Conservation (phyloP, 1,140 invertebrate species). For the Leptinotarsa defecta region DNA sequence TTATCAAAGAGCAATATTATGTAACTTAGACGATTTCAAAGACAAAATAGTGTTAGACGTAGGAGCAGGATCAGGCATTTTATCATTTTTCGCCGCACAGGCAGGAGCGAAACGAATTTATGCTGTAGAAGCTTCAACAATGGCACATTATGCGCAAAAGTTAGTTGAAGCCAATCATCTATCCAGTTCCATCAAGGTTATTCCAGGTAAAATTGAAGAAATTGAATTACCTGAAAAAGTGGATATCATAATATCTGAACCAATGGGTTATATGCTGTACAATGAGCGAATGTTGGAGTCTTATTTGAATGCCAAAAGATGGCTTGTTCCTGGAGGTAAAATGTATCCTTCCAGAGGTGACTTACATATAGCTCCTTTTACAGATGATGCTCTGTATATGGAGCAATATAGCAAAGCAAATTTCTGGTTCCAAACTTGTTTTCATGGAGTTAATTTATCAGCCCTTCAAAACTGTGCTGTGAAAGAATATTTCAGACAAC, state of each 20-base stretch:
- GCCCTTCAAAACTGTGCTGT: constrained; percentile 88
- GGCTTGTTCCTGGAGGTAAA: constrained; percentile 87
- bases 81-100: constrained; percentile 98
- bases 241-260: constrained; percentile 98
- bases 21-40: constrained; percentile 91
- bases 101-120: constrained; percentile 96
- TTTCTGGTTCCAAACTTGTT: constrained; percentile 98
- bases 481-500: constrained; percentile 98
- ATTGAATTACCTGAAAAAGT: constrained; percentile 93
- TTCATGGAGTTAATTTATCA: constrained; percentile 96
- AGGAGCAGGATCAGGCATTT: constrained; percentile 94
- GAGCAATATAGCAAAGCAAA: constrained; percentile 99
- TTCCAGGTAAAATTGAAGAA: constrained; percentile 98
- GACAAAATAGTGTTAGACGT: constrained; percentile 95
- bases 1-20: constrained; percentile 95
- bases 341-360: constrained; percentile 98
- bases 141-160: constrained; percentile 94
- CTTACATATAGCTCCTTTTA: constrained; percentile 97
- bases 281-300: constrained; percentile 99
- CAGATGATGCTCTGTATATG: constrained; percentile 96
- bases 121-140: constrained; percentile 97
- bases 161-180: constrained; percentile 91
- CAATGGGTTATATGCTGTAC: constrained; percentile 99
- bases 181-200: constrained; percentile 84
- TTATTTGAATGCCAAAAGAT: constrained; percentile 98